Base-by-base conservation (phyloP, 2,797 vertebrate species). In the Geotrypetes seraphini region DNA sequence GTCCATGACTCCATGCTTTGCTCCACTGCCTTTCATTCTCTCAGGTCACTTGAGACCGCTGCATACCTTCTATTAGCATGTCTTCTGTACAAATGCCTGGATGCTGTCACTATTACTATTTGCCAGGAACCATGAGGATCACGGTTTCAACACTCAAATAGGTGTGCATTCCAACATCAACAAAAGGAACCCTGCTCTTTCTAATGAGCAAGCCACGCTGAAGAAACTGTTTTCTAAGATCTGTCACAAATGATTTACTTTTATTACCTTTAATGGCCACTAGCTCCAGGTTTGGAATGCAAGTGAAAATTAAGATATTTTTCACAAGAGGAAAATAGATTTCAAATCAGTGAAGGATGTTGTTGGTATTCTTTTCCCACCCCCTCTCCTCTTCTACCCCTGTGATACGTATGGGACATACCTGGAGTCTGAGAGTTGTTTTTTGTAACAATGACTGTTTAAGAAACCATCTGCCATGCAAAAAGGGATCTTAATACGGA, bases 251-350 rank as follows among this genome's bases (percentile, higher is more conserved):
- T 79, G 71, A 81, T 79, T 76, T 76, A 79, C 62, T 70, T 81
- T 79, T 78, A 79, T 81, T 79, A 72, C 73, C 70, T 75, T 66
- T 79, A 81, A 83, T 79, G 68, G 76, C 65, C 65, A 47, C 78
- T 71, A 76, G 72, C 71, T 68, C 79, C 47, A 37, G 56, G 56
- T 71, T 40, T 42, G 47, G 72, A 66, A 68, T 75, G 68, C 75
- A 78, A 79, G 69, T 74, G 73, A 78, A 81, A 79, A 81, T 81
- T 79, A 79, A 79, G 72, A 73, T 72, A 79, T 76, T 79, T 76
- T 75, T 79, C 71, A 76, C 3, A 5, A 60, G 57, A 50, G 45
- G 36, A 68, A 79, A 79, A 75, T 54, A 67, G 70, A 64, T 72
- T 73, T 63, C 47, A 40, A n/a, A 43, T 71, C 46, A 50, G 43